Evolutionary conservation across 2,888 invertebrate species (phyloP), one percentile per base, ranked within the genome.

Genomic region (Neoscelio sp.): DNA sequence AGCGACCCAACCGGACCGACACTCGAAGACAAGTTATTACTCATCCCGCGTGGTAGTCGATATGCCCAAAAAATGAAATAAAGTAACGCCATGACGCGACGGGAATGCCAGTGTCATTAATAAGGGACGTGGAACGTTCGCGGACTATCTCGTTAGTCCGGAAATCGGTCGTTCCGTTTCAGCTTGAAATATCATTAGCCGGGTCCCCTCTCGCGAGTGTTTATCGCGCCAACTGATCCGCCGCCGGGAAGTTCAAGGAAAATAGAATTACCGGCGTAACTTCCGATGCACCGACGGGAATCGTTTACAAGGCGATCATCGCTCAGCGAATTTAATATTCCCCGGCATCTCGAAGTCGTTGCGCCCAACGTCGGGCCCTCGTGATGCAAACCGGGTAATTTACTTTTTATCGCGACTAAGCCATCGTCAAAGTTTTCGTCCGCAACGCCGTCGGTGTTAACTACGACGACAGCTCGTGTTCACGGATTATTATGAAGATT

Each of bases 391-490:
- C 64, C 86, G 85, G 86, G 88, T 88, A 88, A 88, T 88, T 88
- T 84, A 84, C 80, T 88, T 88, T 87, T 88, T 88, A 88, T 88
- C 88, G 82, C 71, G 77, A 75, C 83, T 83, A 85, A 86, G 64
- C 85, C 85, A 88, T 87, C 88, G 86, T 78, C 82, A 80, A 85
- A 87, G 80, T 87, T 88, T 88, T 87, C 86, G 86, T 84, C 85
- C 84, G 40, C 46, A 15, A 48, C 33, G 42, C 33, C 33, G 30
- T 52, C 62, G 23, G 30, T 44, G 64, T 62, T 65, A 50, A 65
- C 64, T 54, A 38, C 64, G 62, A 28, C 35, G 35, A 35, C 52
- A 23, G 4, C 18, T n/a, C n/a, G n/a, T n/a, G 42, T 44, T 44
- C 44, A 40, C 26, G 38, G 50, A 2, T 38, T 48, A n/a, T 70